Conservation (phyloP, 2,113 vertebrate species). For the Cryptotis parvus region DNA sequence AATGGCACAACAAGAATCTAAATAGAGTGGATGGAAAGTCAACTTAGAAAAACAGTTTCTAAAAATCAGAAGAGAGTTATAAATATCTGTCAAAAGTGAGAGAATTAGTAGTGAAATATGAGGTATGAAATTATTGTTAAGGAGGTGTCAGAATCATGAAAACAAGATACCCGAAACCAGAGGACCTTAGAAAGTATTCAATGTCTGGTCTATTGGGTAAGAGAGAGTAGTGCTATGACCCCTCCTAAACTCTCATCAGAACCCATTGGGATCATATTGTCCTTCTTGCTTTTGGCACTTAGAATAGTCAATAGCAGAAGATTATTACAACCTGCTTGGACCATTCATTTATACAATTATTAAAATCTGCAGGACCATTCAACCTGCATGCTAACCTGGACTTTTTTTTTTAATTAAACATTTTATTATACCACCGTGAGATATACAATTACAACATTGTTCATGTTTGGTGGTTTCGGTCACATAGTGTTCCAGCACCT, state of each 20-base stretch:
- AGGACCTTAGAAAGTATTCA: slow-evolving; percentile 17
- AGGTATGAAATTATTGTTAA: not conserved
- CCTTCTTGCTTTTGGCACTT: not conserved
- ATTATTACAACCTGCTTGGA: not conserved
- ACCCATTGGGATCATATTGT: not conserved
- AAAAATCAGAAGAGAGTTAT: not conserved
- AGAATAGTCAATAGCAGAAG: not conserved
- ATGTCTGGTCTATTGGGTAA: not conserved
- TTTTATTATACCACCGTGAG: too few species aligned
- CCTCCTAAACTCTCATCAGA: not conserved
- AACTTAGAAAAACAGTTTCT: not conserved
- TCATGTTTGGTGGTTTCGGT: too few species aligned
- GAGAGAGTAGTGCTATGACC: not conserved
- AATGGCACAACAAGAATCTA: not conserved
- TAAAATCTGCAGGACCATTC: too few species aligned
- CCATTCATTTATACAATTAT: too few species aligned
- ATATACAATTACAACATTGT: too few species aligned
- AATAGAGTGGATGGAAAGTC: not conserved
- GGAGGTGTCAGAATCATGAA: not conserved
- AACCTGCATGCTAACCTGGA: too few species aligned
- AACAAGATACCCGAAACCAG: not conserved
- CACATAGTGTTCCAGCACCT: too few species aligned
- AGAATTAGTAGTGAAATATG: slow-evolving; percentile 3
- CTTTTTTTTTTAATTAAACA: too few species aligned
- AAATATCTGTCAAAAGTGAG: not conserved